phyloP scores from a whole-genome alignment of 2,113 vertebrate genomes.

The Stictonetta naevosa region DNA sequence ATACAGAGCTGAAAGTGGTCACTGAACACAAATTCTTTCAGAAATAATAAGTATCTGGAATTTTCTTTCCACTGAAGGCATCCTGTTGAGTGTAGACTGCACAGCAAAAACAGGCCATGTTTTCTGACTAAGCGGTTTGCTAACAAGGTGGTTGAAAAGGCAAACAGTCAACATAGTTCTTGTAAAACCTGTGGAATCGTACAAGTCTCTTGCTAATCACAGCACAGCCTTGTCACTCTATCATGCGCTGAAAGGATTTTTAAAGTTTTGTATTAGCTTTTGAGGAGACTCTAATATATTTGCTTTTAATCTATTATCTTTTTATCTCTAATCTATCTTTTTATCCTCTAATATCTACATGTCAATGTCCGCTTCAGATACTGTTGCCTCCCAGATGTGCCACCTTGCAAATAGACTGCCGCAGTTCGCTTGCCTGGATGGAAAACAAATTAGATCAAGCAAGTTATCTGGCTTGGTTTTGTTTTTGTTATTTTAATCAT shows the following conservation, averaged over 20 bases:
- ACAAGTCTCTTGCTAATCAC: neutral
- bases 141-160: neutral
- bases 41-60: neutral
- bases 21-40: neutral
- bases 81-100: neutral
- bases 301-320: no score
- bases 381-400: neutral
- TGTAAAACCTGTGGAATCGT: neutral
- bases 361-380: neutral
- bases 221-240: neutral
- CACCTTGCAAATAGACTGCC: neutral
- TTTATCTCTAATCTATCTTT: no score
- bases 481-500: neutral
- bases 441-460: neutral
- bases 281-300: neutral
- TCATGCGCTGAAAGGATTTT: neutral
- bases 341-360: neutral
- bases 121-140: slow-evolving; percentile 17
- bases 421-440: neutral
- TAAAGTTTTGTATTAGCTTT: neutral
- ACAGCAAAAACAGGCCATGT: neutral
- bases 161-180: slow-evolving; percentile 5
- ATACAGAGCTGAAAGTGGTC: neutral
- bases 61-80: neutral
- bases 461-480: neutral